These are phyloP conservation scores for Lethocerus indicus DNA, from an alignment of 1,140 invertebrate genomes.

Conservation along the genomic window DNA sequence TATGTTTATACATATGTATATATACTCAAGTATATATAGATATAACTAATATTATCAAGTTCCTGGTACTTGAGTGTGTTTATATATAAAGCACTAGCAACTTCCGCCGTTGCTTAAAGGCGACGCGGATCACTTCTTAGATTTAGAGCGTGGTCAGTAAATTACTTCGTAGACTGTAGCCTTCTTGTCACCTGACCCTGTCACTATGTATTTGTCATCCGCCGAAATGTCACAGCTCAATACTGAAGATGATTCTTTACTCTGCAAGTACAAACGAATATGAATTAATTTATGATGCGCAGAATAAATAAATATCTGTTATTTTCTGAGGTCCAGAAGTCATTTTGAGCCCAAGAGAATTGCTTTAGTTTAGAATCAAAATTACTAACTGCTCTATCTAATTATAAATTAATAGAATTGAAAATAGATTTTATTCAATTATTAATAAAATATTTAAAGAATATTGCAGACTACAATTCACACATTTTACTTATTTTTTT, in stretches of 20 bases:
- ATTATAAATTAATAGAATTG: background rate
- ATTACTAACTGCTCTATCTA: too few relatives aligned
- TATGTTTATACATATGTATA: constrained; percentile 1
- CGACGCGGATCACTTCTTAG: constrained; percentile 5
- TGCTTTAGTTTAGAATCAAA: background rate
- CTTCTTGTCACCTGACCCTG: constrained; percentile 96
- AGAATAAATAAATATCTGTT: constrained; percentile 23
- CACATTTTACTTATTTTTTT: background rate
- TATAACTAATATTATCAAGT: background rate
- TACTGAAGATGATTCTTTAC: constrained; percentile 94
- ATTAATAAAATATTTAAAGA: background rate
- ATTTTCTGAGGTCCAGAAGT: background rate
- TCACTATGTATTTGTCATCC: constrained; percentile 97
- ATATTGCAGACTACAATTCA: background rate
- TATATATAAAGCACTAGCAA: background rate
- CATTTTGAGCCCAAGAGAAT: too few relatives aligned
- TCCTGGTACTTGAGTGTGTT: background rate
- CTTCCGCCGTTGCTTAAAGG: constrained; percentile 1
- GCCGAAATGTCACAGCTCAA: constrained; percentile 96
- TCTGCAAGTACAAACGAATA: constrained; percentile 45
- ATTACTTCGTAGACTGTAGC: constrained; percentile 97
- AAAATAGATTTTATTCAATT: background rate
- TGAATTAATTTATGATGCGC: constrained; percentile 3
- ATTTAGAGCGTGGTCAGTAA: constrained; percentile 35
- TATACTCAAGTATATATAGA: constrained; percentile 2